Percentiles rank a stretch among this genome's conserved stretches.
Evolutionary conservation across 2,113 vertebrate species (phyloP).

Genomic region (Oncorhynchus mykiss): DNA sequence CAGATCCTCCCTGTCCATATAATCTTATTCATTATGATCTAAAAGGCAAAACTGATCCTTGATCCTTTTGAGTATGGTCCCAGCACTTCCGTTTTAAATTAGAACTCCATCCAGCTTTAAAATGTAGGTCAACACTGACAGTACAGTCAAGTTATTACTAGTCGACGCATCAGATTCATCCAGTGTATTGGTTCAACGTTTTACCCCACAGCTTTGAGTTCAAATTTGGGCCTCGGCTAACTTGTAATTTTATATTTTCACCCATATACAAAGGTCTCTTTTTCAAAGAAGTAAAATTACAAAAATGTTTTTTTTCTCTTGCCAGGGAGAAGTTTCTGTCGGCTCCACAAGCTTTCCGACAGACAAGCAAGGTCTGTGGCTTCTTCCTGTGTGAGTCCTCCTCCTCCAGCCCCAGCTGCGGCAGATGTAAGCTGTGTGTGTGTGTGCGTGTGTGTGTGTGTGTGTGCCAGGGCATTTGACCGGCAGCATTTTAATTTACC

Average conservation of each 20-base stretch:
- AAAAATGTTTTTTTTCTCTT: background rate
- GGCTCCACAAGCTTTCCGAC: slow-evolving; percentile 84
- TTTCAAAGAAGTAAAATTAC: too few species aligned
- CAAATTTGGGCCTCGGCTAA: background rate
- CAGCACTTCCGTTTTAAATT: too few species aligned
- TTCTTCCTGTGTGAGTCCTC: slow-evolving; percentile 84
- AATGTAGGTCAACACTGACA: too few species aligned
- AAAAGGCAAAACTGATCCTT: background rate
- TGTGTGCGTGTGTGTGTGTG: background rate
- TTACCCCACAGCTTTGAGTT: background rate
- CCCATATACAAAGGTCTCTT: too few species aligned
- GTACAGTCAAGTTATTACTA: too few species aligned
- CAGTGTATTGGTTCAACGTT: too few species aligned
- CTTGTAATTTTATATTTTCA: too few species aligned
- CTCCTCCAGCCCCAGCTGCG: slow-evolving; percentile 72
- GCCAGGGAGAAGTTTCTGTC: slow-evolving; percentile 87
- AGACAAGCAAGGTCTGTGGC: slow-evolving; percentile 83
- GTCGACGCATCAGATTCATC: too few species aligned
- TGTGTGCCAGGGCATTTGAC: background rate
- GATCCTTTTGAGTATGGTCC: too few species aligned
- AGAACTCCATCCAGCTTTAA: too few species aligned
- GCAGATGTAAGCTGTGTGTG: slow-evolving; percentile 78
- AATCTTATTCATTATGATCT: background rate
- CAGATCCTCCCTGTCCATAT: too few species aligned
- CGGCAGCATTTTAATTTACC: too few species aligned